These are phyloP conservation scores for Zaprionus taronus DNA, from an alignment of 1,140 invertebrate species.

Conservation along the genomic window DNA sequence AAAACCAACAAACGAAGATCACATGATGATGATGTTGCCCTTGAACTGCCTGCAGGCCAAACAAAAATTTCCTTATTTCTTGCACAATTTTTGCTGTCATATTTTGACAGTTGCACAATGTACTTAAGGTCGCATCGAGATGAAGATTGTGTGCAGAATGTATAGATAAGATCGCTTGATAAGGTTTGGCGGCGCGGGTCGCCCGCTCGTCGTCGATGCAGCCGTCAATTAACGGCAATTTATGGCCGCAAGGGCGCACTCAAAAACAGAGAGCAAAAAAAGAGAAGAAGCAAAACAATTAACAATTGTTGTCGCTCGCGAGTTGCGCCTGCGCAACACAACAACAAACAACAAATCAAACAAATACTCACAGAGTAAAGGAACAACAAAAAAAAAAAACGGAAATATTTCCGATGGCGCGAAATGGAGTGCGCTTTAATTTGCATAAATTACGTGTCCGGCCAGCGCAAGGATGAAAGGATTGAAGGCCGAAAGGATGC, in stretches of 20 bases:
- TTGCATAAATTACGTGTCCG: conserved; percentile 72
- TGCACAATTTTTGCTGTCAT: conserved; percentile 28
- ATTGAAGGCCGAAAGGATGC: conserved; percentile 26
- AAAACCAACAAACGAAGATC: conserved; percentile 27
- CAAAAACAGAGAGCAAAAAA: conserved; percentile 6
- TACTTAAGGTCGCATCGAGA: neutral
- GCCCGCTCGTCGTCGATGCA: neutral
- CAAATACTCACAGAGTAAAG: conserved; percentile 44
- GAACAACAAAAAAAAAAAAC: conserved; percentile 33
- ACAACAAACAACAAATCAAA: conserved; percentile 78
- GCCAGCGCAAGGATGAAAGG: conserved; percentile 22
- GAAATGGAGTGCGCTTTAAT: conserved; percentile 82
- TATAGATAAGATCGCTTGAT: conserved; percentile 34
- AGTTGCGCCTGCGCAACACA: conserved; percentile 68
- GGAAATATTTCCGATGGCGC: conserved; percentile 67
- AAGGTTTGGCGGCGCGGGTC: neutral
- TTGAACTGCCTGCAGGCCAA: neutral
- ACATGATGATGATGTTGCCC: conserved; percentile 14
- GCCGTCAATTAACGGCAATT: conserved; percentile 78
- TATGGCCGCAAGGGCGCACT: conserved; percentile 58
- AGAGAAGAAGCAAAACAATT: conserved; percentile 66
- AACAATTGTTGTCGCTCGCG: conserved; percentile 69
- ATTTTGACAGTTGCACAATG: conserved; percentile 39
- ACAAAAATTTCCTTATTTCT: conserved; percentile 13
- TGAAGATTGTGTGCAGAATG: conserved; percentile 19